Percentiles rank a stretch among this genome's conserved stretches.
Evolutionary conservation across 2,888 invertebrate genomes (phyloP).

Genomic region (Agrochola circellaris): DNA sequence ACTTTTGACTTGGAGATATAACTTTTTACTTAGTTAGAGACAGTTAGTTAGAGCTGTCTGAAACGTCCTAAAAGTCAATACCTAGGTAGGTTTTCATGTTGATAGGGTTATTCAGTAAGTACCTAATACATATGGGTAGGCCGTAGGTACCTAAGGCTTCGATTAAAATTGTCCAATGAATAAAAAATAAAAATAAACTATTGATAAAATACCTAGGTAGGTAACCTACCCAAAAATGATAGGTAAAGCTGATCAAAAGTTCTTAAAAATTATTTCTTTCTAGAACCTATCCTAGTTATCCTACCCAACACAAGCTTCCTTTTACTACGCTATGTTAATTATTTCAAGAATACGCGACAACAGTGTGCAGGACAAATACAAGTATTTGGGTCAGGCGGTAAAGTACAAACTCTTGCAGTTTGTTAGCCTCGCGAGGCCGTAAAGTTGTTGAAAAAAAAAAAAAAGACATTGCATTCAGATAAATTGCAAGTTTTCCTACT

Average conservation of each 20-base stretch:
- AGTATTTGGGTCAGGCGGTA: slow-evolving; percentile 65
- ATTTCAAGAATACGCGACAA: slow-evolving; percentile 52
- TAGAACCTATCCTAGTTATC: not conserved
- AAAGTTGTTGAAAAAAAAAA: slow-evolving; percentile 31
- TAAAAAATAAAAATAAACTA: not conserved
- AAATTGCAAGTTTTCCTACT: slow-evolving; percentile 23
- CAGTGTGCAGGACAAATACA: slow-evolving; percentile 57
- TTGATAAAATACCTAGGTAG: too few relatives aligned
- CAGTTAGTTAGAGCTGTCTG: not conserved
- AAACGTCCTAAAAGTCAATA: not conserved
- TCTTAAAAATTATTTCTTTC: not conserved
- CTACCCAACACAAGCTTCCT: not conserved
- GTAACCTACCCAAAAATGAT: not conserved
- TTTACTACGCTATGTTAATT: slow-evolving; percentile 27
- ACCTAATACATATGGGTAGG: too few relatives aligned
- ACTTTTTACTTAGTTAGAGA: not conserved
- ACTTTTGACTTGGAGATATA: slow-evolving; percentile 2
- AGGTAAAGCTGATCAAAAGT: not conserved
- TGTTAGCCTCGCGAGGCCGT: slow-evolving; percentile 48
- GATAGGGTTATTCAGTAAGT: not conserved
- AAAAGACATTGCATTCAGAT: slow-evolving; percentile 15
- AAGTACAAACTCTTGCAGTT: slow-evolving; percentile 59
- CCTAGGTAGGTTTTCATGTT: not conserved
- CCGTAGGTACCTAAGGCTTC: too few relatives aligned
- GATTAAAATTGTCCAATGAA: not conserved